phyloP scores from a whole-genome alignment of 2,888 invertebrate genomes.

The Pristionchus entomophagus region DNA sequence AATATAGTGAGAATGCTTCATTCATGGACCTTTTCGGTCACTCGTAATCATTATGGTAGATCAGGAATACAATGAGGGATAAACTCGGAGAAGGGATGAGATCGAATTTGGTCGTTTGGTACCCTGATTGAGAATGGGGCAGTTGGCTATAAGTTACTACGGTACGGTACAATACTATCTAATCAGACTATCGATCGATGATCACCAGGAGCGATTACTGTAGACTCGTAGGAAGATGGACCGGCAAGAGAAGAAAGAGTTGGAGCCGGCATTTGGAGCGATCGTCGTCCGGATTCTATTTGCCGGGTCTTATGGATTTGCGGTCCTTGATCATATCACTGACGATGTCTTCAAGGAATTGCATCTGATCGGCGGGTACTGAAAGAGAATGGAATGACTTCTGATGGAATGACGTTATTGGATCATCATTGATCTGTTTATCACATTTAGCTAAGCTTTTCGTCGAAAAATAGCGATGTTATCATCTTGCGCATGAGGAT shows the following conservation, averaged over 20 bases:
- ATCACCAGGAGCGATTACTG: slow-evolving; percentile 33
- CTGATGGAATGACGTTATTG: not conserved
- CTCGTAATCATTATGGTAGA: slow-evolving; percentile 15
- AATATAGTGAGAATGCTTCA: slow-evolving; percentile 1
- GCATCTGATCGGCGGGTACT: slow-evolving; percentile 41
- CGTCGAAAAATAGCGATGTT: slow-evolving; percentile 4
- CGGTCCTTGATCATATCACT: slow-evolving; percentile 30
- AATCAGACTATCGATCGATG: slow-evolving; percentile 1
- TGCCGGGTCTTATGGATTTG: slow-evolving; percentile 4
- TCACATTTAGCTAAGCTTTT: slow-evolving; percentile 16
- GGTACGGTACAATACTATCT: slow-evolving; percentile 4
- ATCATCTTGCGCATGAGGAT: slow-evolving; percentile 34
- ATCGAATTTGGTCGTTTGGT: not conserved
- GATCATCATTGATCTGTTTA: slow-evolving; percentile 22
- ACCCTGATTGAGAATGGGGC: slow-evolving; percentile 8
- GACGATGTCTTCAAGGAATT: slow-evolving; percentile 42
- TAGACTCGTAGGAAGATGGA: not conserved
- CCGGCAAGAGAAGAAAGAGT: not conserved
- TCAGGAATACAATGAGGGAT: not conserved
- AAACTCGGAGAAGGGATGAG: slow-evolving; percentile 11
- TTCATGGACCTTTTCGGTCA: not conserved
- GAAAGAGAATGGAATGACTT: not conserved
- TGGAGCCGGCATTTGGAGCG: not conserved
- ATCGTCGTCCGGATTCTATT: not conserved
- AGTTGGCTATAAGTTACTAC: slow-evolving; percentile 26